Evolutionary conservation across 1,140 invertebrate genomes (phyloP), one percentile per base, ranked within the genome.

Genomic region (Condylostylus longicornis): DNA sequence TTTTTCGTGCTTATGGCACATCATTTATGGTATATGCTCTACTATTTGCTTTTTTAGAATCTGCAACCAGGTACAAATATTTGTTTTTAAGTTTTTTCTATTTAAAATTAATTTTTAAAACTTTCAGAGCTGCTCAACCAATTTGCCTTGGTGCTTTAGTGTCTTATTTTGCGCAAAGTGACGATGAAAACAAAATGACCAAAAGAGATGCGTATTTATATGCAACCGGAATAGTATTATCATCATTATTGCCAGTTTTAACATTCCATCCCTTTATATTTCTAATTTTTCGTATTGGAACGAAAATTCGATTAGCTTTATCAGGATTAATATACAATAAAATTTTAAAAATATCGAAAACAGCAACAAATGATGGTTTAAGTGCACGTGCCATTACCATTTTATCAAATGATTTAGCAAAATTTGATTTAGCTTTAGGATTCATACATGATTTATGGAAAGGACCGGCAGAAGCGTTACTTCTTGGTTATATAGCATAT

Each of bases 381-480:
- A 67, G 79, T 3, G 87, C 86, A 0, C 80, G 87, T 53, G 80
- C 88, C 35, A 77, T 93, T 1, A 94, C 91, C 58, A 65, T 93
- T 1, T 58, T 91, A 34, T 87, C 86, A 2, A 91, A 90, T 40
- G 86, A 91, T 50, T 72, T 79, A 8, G 76, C 72, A 17, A 59
- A 77, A 17, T 82, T 82, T 45, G 78, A 82, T 53, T 63, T 73
- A 33, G 71, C 72, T 0, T 63, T 71, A 1, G 63, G 75, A 38
- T 74, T 79, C 50, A 44, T 80, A 7, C 71, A 79, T 47, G 78
- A 78, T 41, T 50, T 82, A 0, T 74, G 78, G 64, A 66, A 78
- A 20, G 80, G 79, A 0, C 85, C 86, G 0, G 49, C 86, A 1
- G 80, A 89, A 56, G 78, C 80, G 1, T 58, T 77, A 0, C 64